phyloP scores from a whole-genome alignment of 1,140 invertebrate genomes.

The Zaprionus camerounensis region DNA sequence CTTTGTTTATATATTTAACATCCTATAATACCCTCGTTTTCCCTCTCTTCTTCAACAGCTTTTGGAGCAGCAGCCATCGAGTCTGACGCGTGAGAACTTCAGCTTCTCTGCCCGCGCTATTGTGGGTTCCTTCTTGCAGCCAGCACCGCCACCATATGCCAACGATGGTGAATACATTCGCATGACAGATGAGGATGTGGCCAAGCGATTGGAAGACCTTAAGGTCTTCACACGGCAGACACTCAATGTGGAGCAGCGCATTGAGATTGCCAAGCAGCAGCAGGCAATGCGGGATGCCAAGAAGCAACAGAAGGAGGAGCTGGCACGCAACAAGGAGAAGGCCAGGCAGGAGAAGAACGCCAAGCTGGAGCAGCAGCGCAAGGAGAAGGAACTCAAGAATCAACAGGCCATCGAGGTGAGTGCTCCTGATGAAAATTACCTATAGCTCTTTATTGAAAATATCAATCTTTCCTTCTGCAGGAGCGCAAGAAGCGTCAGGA shows the following conservation, averaged over 20 bases:
- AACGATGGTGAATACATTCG: slow-evolving; percentile 86
- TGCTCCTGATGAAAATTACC: background rate
- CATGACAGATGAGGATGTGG: slow-evolving; percentile 88
- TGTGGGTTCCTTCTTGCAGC: slow-evolving; percentile 95
- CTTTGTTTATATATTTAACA: background rate
- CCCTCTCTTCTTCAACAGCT: slow-evolving; percentile 85
- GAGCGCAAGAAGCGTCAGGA: slow-evolving; percentile 93
- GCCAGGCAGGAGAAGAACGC: slow-evolving; percentile 89
- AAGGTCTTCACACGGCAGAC: slow-evolving; percentile 85
- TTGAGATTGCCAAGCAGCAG: slow-evolving; percentile 87
- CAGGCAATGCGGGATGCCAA: slow-evolving; percentile 87
- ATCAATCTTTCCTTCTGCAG: slow-evolving; percentile 85
- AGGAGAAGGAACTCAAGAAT: slow-evolving; percentile 90
- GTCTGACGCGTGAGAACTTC: slow-evolving; percentile 94
- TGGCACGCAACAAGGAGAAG: slow-evolving; percentile 85
- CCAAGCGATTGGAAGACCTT: slow-evolving; percentile 84
- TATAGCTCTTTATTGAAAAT: slow-evolving; percentile 1
- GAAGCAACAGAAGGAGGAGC: slow-evolving; percentile 86
- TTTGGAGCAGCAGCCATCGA: slow-evolving; percentile 91
- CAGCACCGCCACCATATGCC: slow-evolving; percentile 86
- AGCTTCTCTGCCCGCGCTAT: slow-evolving; percentile 95
- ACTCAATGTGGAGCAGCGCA: slow-evolving; percentile 88
- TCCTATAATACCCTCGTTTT: background rate
- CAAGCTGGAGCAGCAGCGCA: slow-evolving; percentile 89
- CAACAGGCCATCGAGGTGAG: slow-evolving; percentile 89